Evolutionary conservation across 2,113 vertebrate species (phyloP).

Genomic region (Ageneiosus marmoratus): DNA sequence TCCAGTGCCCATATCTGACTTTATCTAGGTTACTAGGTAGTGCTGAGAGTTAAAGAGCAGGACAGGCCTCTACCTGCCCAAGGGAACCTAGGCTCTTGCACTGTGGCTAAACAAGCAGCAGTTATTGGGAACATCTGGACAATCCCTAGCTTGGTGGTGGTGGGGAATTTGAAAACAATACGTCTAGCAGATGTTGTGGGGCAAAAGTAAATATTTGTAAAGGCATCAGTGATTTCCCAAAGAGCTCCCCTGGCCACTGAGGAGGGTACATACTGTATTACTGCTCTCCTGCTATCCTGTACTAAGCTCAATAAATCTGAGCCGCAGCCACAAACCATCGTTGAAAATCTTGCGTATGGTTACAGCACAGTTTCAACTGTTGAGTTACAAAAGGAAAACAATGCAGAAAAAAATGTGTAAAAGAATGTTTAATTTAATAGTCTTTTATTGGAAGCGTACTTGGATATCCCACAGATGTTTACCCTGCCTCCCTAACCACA

Average conservation of each 20-base stretch:
- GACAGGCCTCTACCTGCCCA: conserved; percentile 25
- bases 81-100: conserved; percentile 52
- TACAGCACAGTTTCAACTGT: conserved; percentile 17
- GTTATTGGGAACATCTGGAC: conserved; percentile 62
- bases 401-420: neutral
- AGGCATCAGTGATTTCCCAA: conserved; percentile 55
- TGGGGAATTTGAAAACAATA: conserved; percentile 55
- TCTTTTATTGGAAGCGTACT: conserved; percentile 34
- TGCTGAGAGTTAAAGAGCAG: conserved; percentile 12
- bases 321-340: conserved; percentile 16
- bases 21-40: conserved; percentile 33
- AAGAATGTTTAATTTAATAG: conserved; percentile 31
- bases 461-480: conserved; percentile 45
- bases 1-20: neutral
- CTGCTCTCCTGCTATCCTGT: conserved; percentile 43
- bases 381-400: conserved; percentile 12
- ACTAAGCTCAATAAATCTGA: conserved; percentile 44
- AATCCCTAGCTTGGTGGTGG: conserved; percentile 44
- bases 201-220: conserved; percentile 60
- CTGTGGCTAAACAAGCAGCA: conserved; percentile 54
- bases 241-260: conserved; percentile 38
- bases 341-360: conserved; percentile 9
- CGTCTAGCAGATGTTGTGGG: conserved; percentile 58
- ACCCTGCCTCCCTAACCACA: conserved; percentile 47
- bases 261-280: conserved; percentile 42